A percentile compares a stretch with the other conserved stretches of the same genome.
phyloP scores from a whole-genome alignment of 2,888 invertebrate species.

The Ceratothoa steindachneri region DNA sequence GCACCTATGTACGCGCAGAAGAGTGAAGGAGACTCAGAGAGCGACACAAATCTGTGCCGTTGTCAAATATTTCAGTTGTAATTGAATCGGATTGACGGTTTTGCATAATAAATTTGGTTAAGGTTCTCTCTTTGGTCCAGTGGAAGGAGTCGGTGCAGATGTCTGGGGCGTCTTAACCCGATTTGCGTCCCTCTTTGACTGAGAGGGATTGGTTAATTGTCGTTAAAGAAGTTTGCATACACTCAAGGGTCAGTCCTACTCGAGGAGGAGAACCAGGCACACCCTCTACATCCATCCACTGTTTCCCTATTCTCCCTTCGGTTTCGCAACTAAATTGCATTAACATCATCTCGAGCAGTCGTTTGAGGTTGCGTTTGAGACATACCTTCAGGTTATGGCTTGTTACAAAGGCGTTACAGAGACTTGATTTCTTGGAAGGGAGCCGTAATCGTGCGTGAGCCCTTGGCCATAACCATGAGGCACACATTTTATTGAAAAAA shows the following conservation, averaged over 20 bases:
- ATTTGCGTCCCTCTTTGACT: neutral
- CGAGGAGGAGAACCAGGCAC: neutral
- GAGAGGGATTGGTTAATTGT: neutral
- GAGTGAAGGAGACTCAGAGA: no score
- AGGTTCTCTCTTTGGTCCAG: neutral
- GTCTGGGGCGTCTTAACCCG: neutral
- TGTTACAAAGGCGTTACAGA: no score
- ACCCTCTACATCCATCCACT: no score
- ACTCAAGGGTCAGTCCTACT: neutral
- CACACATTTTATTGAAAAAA: no score
- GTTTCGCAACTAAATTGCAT: neutral
- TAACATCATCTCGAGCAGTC: neutral
- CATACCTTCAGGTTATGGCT: no score
- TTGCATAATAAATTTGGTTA: neutral
- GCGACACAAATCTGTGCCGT: no score
- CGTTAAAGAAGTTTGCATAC: neutral
- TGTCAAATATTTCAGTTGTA: neutral
- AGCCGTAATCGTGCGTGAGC: no score
- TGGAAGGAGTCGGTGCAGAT: neutral
- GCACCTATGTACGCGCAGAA: no score
- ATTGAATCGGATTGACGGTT: neutral
- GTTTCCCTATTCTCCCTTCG: neutral
- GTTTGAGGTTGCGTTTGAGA: no score
- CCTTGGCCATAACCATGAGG: no score
- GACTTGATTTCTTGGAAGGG: no score